Percentiles rank a stretch among this genome's conserved stretches.
Conservation (phyloP, 2,113 vertebrate genomes). For the Alethe diademata region DNA sequence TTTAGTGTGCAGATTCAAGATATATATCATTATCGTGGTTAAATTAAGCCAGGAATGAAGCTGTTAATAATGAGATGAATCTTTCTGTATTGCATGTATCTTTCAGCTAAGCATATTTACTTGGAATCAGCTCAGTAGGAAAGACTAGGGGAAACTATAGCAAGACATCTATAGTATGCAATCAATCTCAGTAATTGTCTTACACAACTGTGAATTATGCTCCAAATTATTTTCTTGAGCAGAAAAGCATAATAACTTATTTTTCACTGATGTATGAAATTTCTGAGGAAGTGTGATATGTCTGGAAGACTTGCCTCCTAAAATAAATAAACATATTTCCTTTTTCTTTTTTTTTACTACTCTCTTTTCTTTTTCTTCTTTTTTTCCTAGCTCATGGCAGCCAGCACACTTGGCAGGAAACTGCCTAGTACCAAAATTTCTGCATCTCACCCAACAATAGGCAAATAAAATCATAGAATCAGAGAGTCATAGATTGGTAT, state of each 20-base stretch:
- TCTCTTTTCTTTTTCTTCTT: rapidly evolving
- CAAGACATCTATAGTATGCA: not conserved
- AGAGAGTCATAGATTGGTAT: not conserved
- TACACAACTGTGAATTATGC: conserved; percentile 53
- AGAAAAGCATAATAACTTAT: conserved; percentile 39
- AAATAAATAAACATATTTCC: not conserved
- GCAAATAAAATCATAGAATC: not conserved
- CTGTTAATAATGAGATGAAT: conserved; percentile 39
- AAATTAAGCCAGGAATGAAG: conserved; percentile 51
- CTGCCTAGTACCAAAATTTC: not conserved
- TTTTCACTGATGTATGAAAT: conserved; percentile 44
- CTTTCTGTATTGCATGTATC: conserved; percentile 35
- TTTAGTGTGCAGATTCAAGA: not conserved
- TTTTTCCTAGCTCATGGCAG: not conserved
- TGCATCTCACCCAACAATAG: not conserved
- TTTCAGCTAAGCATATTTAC: conserved; percentile 32
- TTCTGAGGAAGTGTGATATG: not conserved
- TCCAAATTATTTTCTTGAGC: conserved; percentile 52
- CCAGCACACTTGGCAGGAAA: not conserved
- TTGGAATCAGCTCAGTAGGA: conserved; percentile 7
- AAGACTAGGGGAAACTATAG: conserved; percentile 7
- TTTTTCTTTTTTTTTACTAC: not conserved
- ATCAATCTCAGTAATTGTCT: conserved; percentile 60
- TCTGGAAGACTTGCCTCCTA: not conserved
- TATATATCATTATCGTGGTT: not conserved